These are phyloP conservation scores for Zophobas morio DNA, from an alignment of 1,140 invertebrate species.

Conservation along the genomic window DNA sequence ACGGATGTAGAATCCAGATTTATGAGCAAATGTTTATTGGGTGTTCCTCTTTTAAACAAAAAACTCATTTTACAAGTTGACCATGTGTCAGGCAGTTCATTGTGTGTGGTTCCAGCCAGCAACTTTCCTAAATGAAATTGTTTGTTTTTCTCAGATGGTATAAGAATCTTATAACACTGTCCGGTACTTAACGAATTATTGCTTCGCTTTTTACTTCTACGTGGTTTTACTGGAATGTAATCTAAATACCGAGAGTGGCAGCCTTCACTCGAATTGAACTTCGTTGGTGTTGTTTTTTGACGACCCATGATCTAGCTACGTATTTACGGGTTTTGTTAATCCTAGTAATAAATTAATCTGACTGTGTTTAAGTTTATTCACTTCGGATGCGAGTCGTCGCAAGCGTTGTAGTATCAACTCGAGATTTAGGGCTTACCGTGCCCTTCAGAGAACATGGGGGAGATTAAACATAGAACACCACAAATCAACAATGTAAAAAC, in stretches of 20 bases:
- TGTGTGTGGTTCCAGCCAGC: conserved; percentile 51
- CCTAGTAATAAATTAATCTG: too few species aligned
- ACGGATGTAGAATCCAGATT: conserved; percentile 49
- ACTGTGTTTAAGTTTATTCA: too few species aligned
- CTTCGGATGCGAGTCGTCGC: too few species aligned
- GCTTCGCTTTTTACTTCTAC: conserved; percentile 1
- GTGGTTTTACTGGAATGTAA: conserved; percentile 33
- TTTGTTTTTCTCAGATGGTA: conserved; percentile 11
- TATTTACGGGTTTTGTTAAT: too few species aligned
- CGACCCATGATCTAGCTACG: neutral
- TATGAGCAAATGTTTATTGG: conserved; percentile 43
- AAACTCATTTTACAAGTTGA: conserved; percentile 47
- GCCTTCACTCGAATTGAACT: conserved; percentile 6
- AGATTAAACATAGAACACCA: too few species aligned
- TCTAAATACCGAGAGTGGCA: conserved; percentile 3
- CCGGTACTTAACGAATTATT: neutral
- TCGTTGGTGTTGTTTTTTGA: neutral
- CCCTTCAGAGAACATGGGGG: too few species aligned
- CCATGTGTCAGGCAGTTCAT: conserved; percentile 52
- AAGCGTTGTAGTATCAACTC: too few species aligned
- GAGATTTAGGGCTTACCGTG: too few species aligned
- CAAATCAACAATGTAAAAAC: too few species aligned
- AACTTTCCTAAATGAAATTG: conserved; percentile 49
- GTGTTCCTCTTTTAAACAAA: conserved; percentile 5
- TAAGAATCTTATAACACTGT: conserved; percentile 6